phyloP scores from a whole-genome alignment of 2,113 vertebrate species.

The Notiomystis cincta region DNA sequence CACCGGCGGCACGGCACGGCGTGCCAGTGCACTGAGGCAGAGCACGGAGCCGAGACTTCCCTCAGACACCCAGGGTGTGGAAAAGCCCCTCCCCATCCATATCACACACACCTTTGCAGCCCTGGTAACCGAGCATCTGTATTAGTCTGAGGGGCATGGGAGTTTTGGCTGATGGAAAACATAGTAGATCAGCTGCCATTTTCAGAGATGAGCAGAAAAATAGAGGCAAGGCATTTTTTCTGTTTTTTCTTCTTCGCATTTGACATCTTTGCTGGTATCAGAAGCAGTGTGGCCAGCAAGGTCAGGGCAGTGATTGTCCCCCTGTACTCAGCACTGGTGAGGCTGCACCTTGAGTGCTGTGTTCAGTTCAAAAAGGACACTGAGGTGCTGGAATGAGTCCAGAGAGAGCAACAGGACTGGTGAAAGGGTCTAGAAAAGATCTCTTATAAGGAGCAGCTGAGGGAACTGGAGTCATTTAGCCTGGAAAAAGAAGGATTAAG shows the following conservation, averaged over 20 bases:
- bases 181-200: not conserved
- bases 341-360: not conserved
- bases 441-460: not conserved
- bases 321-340: not conserved
- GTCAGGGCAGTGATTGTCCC: not conserved
- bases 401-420: not conserved
- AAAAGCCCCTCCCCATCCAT: not conserved
- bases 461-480: not conserved
- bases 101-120: not conserved
- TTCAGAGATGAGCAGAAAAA: not conserved
- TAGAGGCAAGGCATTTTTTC: not conserved
- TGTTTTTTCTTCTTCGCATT: not conserved
- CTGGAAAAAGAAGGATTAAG: not conserved
- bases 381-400: accelerated
- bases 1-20: no score
- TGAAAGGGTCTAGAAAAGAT: not conserved
- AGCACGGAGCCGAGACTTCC: not conserved
- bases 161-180: not conserved
- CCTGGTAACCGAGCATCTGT: no score
- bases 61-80: not conserved
- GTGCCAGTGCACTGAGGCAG: not conserved
- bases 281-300: not conserved
- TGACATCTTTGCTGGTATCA: not conserved
- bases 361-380: not conserved
- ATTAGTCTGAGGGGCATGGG: no score